These are phyloP conservation scores for Ceyx melanurus DNA, from an alignment of 2,113 vertebrate species.

Conservation along the genomic window DNA sequence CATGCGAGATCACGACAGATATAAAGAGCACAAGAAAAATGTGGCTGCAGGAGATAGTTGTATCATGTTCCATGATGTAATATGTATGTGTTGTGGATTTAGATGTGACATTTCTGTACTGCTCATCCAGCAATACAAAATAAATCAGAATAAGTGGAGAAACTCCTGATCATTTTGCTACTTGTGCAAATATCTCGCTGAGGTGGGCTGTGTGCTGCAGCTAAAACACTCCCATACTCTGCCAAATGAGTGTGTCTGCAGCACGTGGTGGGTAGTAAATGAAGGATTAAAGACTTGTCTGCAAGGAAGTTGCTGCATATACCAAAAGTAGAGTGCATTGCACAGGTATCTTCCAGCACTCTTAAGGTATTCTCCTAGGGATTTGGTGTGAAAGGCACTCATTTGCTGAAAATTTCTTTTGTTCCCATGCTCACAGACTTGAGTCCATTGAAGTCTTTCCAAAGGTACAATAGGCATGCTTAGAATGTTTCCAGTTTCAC, in stretches of 20 bases:
- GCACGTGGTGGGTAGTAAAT: neutral
- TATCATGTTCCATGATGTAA: neutral
- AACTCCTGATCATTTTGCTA: neutral
- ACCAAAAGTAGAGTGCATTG: neutral
- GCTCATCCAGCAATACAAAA: neutral
- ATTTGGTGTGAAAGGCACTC: neutral
- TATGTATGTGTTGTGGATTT: neutral
- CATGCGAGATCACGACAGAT: neutral
- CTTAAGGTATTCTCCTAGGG: neutral
- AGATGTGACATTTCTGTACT: neutral
- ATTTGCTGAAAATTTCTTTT: neutral
- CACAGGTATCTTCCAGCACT: neutral
- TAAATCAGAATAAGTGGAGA: neutral
- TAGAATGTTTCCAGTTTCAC: neutral
- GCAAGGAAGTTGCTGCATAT: neutral
- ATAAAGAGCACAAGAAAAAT: neutral
- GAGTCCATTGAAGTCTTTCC: neutral
- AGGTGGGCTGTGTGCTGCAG: neutral
- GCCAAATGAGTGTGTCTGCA: accelerated
- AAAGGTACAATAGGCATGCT: neutral
- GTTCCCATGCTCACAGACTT: neutral
- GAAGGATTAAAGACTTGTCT: neutral
- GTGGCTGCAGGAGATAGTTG: neutral
- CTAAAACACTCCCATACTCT: neutral
- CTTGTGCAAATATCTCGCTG: neutral